Conservation (phyloP, 2,797 vertebrate species). For the Poliocrania exsul region DNA sequence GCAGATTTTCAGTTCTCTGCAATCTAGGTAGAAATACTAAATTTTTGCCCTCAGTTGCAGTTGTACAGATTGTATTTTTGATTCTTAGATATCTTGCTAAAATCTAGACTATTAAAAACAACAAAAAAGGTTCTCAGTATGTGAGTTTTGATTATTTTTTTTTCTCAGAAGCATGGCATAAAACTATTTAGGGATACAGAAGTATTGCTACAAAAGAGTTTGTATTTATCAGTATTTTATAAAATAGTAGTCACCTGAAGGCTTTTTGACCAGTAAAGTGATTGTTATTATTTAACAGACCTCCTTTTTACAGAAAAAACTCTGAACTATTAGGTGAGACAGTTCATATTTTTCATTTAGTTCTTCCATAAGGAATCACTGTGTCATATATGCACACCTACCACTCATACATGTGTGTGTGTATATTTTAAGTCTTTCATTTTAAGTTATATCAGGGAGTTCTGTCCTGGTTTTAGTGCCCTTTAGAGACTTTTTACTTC, state of each 20-base stretch:
- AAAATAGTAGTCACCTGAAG: background rate
- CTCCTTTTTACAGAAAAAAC: background rate
- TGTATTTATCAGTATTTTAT: background rate
- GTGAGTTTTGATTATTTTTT: background rate
- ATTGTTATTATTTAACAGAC: background rate
- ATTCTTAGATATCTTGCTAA: background rate
- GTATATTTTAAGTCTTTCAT: background rate
- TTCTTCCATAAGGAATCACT: background rate
- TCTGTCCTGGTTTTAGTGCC: background rate
- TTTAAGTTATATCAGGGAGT: background rate
- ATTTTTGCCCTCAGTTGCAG: background rate
- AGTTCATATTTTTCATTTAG: background rate
- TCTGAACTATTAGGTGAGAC: background rate
- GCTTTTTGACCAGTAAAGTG: background rate
- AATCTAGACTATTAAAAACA: background rate
- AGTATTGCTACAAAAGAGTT: background rate
- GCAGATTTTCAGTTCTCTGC: background rate
- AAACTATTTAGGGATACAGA: background rate
- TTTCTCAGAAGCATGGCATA: background rate
- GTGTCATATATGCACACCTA: background rate
- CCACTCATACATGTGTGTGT: accelerated
- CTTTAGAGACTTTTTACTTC: background rate
- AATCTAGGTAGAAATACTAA: background rate
- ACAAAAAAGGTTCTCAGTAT: background rate
- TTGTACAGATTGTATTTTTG: background rate